A percentile compares a stretch with the other conserved stretches of the same genome.
These are phyloP conservation scores for Cryptophagus acutangulus DNA, from an alignment of 2,888 invertebrate genomes.

Conservation along the genomic window DNA sequence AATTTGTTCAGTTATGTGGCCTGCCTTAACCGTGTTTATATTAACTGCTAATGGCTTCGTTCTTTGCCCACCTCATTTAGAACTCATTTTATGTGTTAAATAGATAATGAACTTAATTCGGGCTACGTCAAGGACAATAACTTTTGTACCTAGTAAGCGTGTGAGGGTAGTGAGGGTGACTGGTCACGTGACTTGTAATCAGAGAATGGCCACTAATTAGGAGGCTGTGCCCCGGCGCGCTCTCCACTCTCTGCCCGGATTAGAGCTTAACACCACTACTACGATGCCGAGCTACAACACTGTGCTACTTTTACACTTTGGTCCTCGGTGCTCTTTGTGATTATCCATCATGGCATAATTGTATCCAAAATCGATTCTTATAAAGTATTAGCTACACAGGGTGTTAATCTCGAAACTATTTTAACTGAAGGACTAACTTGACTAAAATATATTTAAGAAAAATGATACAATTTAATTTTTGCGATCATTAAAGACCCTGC, in stretches of 20 bases:
- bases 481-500: too few species aligned
- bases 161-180: constrained; percentile 38
- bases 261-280: too few species aligned
- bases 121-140: constrained; percentile 40
- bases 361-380: too few species aligned
- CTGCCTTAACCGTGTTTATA: too few species aligned
- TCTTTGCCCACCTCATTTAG: constrained; percentile 2
- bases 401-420: too few species aligned
- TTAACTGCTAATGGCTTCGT: constrained; percentile 3
- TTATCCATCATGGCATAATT: too few species aligned
- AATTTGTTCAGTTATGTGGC: too few species aligned
- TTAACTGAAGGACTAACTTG: too few species aligned
- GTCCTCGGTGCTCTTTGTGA: constrained; percentile 4
- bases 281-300: too few species aligned
- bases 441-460: too few species aligned
- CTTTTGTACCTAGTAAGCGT: constrained; percentile 37
- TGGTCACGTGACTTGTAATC: constrained; percentile 45
- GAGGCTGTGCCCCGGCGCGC: constrained; percentile 24
- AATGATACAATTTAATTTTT: too few species aligned
- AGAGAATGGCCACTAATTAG: constrained; percentile 43
- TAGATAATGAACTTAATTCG: constrained; percentile 39
- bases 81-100: constrained; percentile 24
- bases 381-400: too few species aligned
- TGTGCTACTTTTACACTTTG: constrained; percentile 4
- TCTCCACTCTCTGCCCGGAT: constrained; percentile 3